These are phyloP conservation scores for Octonoba sinensis DNA, from an alignment of 2,888 invertebrate species.

Conservation along the genomic window DNA sequence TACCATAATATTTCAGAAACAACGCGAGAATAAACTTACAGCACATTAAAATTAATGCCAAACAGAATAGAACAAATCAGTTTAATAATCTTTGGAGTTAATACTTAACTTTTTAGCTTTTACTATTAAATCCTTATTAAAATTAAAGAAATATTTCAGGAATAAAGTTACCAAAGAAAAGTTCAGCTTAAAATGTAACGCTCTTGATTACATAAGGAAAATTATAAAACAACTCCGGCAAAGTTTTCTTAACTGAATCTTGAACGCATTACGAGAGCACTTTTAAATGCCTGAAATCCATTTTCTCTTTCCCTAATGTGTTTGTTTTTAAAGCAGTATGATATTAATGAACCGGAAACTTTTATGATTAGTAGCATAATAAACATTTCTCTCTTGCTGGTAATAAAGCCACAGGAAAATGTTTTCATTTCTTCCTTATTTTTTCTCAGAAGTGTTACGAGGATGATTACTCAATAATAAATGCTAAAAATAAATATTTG, in stretches of 20 bases:
- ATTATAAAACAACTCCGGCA: neutral
- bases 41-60: too few species aligned
- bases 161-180: too few species aligned
- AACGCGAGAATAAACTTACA: too few species aligned
- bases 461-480: neutral
- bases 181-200: too few species aligned
- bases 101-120: too few species aligned
- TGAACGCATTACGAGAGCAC: neutral
- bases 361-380: slow-evolving; percentile 2
- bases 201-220: neutral
- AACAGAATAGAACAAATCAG: too few species aligned
- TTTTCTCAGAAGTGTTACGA: neutral
- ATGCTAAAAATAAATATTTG: too few species aligned
- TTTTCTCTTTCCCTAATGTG: neutral
- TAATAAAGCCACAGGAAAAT: slow-evolving; percentile 5
- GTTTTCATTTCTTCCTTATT: neutral
- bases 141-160: too few species aligned
- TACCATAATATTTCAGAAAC: too few species aligned
- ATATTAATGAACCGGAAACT: neutral
- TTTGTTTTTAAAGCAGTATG: neutral
- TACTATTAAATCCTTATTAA: too few species aligned
- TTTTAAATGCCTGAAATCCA: neutral
- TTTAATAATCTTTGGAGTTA: too few species aligned
- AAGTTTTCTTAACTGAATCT: slow-evolving; percentile 1
- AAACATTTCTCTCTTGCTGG: neutral